phyloP scores from a whole-genome alignment of 1,140 invertebrate genomes.

The Portunus trituberculatus region DNA sequence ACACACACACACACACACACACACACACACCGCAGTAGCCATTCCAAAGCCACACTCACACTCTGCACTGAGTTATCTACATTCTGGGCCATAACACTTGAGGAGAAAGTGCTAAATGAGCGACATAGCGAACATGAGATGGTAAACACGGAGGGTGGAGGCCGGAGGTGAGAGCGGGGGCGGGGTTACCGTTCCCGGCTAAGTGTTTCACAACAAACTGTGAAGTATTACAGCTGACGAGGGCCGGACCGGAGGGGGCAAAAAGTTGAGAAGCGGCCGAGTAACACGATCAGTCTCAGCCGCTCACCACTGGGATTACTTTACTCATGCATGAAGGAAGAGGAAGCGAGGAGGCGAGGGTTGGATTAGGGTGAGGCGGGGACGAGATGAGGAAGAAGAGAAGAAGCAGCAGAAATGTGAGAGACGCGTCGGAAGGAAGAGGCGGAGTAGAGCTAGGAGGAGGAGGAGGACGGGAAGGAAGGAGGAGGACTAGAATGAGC shows the following conservation, averaged over 20 bases:
- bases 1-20: not conserved
- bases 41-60: not conserved
- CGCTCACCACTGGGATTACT: slow-evolving; percentile 57
- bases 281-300: slow-evolving; percentile 49
- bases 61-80: not conserved
- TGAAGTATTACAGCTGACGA: slow-evolving; percentile 71
- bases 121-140: slow-evolving; percentile 54
- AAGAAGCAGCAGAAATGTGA: not conserved
- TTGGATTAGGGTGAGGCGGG: not conserved
- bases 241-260: not conserved
- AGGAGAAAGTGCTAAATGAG: slow-evolving; percentile 45
- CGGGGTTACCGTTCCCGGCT: slow-evolving; percentile 46
- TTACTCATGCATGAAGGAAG: slow-evolving; percentile 57
- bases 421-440: slow-evolving; percentile 7
- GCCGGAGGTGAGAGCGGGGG: slow-evolving; percentile 25
- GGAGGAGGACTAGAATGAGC: not conserved
- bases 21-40: not conserved
- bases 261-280: slow-evolving; percentile 42
- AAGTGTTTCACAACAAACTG: slow-evolving; percentile 74
- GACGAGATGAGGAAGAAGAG: not conserved
- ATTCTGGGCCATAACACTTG: slow-evolving; percentile 16
- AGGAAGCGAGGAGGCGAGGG: not conserved
- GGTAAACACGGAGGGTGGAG: slow-evolving; percentile 36
- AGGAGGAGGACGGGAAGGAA: not conserved
- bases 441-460: not conserved